Base-by-base conservation (phyloP, 2,113 vertebrate genomes). In the Thalassarche chlororhynchos region DNA sequence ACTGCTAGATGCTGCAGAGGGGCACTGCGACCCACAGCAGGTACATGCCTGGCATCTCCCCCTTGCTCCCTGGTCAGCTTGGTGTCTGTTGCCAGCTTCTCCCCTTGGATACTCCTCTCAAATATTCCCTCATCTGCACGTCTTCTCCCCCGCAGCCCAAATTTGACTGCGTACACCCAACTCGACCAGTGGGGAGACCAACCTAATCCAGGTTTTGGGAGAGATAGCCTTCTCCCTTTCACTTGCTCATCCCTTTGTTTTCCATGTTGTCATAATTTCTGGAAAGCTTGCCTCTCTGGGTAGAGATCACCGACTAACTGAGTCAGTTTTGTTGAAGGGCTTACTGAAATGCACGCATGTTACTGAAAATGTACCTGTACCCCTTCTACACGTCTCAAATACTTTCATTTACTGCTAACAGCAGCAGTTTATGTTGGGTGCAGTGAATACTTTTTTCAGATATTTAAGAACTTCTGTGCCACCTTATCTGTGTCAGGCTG, bases 141-240 rank as follows among this genome's bases (percentile, higher is more conserved):
- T 29, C 36, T 52, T 44, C 23, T 47, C 9, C 6, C 17, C 4
- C 32, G 42, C 36, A 38, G 24, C 70, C 51, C 58, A 40, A 44
- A 40, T 58, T 11, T n/a, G 32, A 20, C 28, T 64, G 42, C 1
- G 1, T 51, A 5, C 3, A 4, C 15, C 23, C n/a, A 44, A 7
- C 47, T 42, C 0, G 1, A 29, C 10, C 0, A 2, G 31, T 51
- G 36, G n/a, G 31, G 21, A 15, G 21, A 26, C 44, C 44, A 40
- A 38, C 36, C 44, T 51, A 16, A 65, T 8, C 23, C 13, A 6
- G 34, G 19, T 38, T 51, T 71, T 32, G 24, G 61, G 44, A 17
- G 28, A 14, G 28, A 58, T 21, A 38, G 40, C 24, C 75, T 52
- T 25, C 34, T 79, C 58, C 36, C 21, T 78, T 47, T 40, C 25